Conservation (phyloP, 2,797 vertebrate genomes). For the Pempheris klunzingeri region DNA sequence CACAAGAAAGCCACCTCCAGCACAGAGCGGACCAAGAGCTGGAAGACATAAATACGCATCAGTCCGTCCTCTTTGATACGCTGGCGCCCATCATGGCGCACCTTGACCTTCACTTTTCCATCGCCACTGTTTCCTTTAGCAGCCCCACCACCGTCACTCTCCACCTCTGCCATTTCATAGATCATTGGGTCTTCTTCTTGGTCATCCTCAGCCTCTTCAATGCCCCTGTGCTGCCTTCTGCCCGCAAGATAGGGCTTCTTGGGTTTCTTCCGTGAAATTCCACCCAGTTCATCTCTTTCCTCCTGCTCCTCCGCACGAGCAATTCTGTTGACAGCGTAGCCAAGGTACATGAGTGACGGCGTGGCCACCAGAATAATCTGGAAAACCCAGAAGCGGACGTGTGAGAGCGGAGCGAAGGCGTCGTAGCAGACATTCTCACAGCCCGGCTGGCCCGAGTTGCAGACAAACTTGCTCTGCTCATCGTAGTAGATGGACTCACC, state of each 20-base stretch:
- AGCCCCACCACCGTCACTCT: conserved; percentile 79
- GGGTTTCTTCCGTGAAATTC: conserved; percentile 70
- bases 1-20: conserved; percentile 92
- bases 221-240: conserved; percentile 82
- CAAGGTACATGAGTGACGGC: conserved; percentile 93
- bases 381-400: conserved; percentile 97
- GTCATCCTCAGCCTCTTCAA: conserved; percentile 84
- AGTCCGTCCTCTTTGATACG: conserved; percentile 92
- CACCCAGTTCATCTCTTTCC: conserved; percentile 72
- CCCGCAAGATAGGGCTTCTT: conserved; percentile 73
- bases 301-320: conserved; percentile 83
- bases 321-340: conserved; percentile 95
- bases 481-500: conserved; percentile 98
- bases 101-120: conserved; percentile 72
- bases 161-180: conserved; percentile 89
- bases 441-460: conserved; percentile 94
- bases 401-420: conserved; percentile 93
- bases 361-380: conserved; percentile 95
- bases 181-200: conserved; percentile 89
- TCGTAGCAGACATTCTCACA: conserved; percentile 97
- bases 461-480: conserved; percentile 96
- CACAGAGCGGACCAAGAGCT: conserved; percentile 89
- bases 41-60: conserved; percentile 93
- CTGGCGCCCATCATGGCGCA: conserved; percentile 90
- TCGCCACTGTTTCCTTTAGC: conserved; percentile 73